Base-by-base conservation (phyloP, 2,888 invertebrate species). In the Ptychoptera contaminata region DNA sequence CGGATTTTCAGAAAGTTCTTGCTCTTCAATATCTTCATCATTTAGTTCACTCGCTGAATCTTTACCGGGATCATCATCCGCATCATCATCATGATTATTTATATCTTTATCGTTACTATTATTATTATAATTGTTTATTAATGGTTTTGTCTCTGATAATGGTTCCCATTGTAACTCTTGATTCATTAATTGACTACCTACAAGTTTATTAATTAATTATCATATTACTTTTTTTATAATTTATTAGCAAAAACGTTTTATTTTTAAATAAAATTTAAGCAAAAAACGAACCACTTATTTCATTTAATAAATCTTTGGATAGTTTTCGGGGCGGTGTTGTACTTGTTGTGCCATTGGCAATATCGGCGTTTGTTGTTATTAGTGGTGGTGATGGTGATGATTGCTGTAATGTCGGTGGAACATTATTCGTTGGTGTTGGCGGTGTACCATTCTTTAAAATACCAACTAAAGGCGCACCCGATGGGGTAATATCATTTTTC, bases 161-260 rank as follows among this genome's bases (percentile, higher is more conserved):
- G 72, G 66, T 52, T 75, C 75, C 71, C 72, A 75, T 30, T 70
- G 65, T 45, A 73, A 60, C 51, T 76, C 76, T 54, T 67, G 67
- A 42, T 71, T 71, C 43, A 68, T 56, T 49, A 70, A 60, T 60
- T 49, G 62, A 48, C 64, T 66, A 53, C 74, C 75, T 73, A 53
- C 41, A 51, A n/a, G 23, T 23, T 23, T 23, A n/a, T 23, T 23
- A 23, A 23, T 23, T 23, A 23, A 23, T 23, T 5, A 23, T 23
- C 7, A 7, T 5, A 23, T 23, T 23, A 23, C 7, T n/a, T n/a
- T 23, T 23, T 7, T 5, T 23, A 23, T 23, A 23, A 23, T 5
- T 23, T 23, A 23, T 23, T 23, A 5, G 7, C 23, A 23, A 7
- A 7, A 23, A 23, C 3, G 3, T 23, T 23, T 5, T 5, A 23